Percentiles rank a stretch among this genome's conserved stretches.
Evolutionary conservation across 2,797 vertebrate species (phyloP).

Genomic region (Cuculus canorus): DNA sequence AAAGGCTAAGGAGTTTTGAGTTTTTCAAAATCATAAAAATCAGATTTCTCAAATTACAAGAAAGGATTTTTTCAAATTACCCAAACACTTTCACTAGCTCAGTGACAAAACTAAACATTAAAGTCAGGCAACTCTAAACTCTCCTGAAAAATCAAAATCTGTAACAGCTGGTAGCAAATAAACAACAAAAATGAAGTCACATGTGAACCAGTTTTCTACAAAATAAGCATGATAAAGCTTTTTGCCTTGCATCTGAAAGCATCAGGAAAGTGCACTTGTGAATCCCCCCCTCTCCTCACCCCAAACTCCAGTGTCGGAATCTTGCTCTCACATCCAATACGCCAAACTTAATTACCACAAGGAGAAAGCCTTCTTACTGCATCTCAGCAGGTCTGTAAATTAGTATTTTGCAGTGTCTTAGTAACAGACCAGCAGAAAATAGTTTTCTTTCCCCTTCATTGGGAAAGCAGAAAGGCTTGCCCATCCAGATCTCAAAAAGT

Average conservation of each 20-base stretch:
- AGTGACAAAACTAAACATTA: background rate
- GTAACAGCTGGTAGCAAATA: background rate
- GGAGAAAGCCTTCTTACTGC: background rate
- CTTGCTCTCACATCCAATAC: background rate
- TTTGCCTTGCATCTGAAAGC: background rate
- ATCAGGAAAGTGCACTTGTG: background rate
- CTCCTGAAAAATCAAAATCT: background rate
- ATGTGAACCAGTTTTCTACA: background rate
- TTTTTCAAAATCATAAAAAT: background rate
- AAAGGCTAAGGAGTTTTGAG: background rate
- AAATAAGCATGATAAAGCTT: background rate
- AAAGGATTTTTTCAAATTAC: background rate
- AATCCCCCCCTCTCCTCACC: too few species aligned
- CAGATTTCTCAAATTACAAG: background rate
- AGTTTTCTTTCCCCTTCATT: background rate
- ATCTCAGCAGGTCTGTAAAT: background rate
- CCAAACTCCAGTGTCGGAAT: background rate
- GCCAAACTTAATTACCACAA: background rate
- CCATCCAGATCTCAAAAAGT: background rate
- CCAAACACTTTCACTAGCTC: background rate
- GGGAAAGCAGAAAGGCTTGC: background rate
- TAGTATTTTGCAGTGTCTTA: background rate
- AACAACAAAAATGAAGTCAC: background rate
- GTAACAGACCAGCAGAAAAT: background rate
- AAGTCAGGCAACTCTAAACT: background rate